phyloP scores from a whole-genome alignment of 2,888 invertebrate species.

The Patella caerulea region DNA sequence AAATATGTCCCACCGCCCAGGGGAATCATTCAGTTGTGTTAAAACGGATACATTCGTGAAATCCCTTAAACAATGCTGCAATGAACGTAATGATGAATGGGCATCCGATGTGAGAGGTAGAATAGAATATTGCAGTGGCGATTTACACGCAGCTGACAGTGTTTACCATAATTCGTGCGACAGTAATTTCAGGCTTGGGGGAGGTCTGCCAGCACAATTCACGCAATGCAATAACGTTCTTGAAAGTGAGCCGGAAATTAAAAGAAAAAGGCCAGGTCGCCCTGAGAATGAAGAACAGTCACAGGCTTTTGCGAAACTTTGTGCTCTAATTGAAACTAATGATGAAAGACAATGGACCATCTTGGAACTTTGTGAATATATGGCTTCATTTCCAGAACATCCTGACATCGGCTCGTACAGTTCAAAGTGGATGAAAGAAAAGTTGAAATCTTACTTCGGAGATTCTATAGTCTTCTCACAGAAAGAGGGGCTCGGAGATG shows the following conservation, averaged over 20 bases:
- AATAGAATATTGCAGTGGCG: background rate
- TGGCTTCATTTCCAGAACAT: background rate
- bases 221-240: background rate
- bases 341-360: background rate
- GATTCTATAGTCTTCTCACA: background rate
- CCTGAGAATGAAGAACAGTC: background rate
- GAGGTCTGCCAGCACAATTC: background rate
- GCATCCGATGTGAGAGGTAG: background rate
- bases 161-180: background rate
- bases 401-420: background rate
- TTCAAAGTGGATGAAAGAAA: background rate
- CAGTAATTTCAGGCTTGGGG: background rate
- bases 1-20: background rate
- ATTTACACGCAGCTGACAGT: background rate
- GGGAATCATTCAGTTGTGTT: background rate
- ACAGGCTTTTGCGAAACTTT: background rate
- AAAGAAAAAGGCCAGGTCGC: background rate
- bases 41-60: background rate
- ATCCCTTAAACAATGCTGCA: background rate
- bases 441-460: background rate
- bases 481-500: background rate
- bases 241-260: background rate
- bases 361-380: background rate
- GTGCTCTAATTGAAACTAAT: background rate
- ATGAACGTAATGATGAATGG: background rate